These are phyloP conservation scores for Clusia tigrina DNA, from an alignment of 2,888 invertebrate species.

Conservation along the genomic window DNA sequence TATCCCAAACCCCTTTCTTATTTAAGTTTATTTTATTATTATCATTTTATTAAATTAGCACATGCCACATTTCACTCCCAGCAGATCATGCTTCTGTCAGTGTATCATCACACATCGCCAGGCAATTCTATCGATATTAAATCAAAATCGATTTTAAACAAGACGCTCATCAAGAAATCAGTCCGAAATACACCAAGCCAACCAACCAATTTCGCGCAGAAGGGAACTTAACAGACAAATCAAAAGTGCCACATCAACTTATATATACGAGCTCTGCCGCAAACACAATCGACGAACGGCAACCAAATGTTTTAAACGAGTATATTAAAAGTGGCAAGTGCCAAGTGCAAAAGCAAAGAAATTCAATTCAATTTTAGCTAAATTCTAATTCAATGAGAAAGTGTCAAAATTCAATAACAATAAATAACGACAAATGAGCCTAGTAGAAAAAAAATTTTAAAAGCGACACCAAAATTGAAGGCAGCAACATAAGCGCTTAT, in stretches of 20 bases:
- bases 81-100: too few relatives aligned
- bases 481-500: not conserved
- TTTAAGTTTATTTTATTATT: too few relatives aligned
- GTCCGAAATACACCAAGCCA: too few relatives aligned
- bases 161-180: not conserved
- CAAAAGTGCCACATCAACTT: not conserved
- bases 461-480: not conserved
- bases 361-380: conserved; percentile 6
- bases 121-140: conserved; percentile 1
- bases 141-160: conserved; percentile 9
- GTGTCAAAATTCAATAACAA: conserved; percentile 57
- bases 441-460: conserved; percentile 13
- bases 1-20: too few relatives aligned
- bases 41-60: too few relatives aligned
- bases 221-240: too few relatives aligned
- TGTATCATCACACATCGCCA: too few relatives aligned
- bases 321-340: too few relatives aligned
- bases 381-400: conserved; percentile 54
- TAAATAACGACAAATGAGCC: conserved; percentile 51
- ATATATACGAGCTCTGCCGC: not conserved
- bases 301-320: too few relatives aligned
- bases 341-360: too few relatives aligned
- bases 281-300: not conserved
- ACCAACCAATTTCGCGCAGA: too few relatives aligned
- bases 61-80: too few relatives aligned